phyloP scores from a whole-genome alignment of 2,113 vertebrate species.

The Xyliphius kryptos region DNA sequence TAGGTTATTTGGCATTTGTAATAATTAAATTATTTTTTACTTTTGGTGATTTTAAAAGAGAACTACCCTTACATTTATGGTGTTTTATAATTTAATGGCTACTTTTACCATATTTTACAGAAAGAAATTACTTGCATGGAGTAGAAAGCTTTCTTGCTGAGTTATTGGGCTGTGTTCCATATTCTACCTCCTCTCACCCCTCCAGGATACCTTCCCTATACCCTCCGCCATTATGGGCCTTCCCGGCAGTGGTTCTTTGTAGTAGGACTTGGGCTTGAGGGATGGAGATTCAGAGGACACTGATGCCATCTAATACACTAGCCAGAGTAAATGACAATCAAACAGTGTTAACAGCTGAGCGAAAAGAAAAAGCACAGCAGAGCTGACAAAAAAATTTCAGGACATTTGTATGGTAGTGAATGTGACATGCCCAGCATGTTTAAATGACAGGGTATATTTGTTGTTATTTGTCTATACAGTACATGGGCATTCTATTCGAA shows the following conservation, averaged over 20 bases:
- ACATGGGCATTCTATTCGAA: too few species aligned
- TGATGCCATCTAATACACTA: conserved; percentile 45
- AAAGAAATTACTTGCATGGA: not conserved
- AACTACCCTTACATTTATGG: too few species aligned
- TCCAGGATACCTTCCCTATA: conserved; percentile 28
- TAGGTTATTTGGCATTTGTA: too few species aligned
- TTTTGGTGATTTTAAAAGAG: too few species aligned
- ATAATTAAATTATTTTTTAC: too few species aligned
- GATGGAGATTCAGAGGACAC: conserved; percentile 23
- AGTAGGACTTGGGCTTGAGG: conserved; percentile 16
- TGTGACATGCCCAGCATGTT: too few species aligned
- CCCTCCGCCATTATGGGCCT: not conserved
- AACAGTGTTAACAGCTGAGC: conserved; percentile 42
- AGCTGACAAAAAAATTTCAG: conserved; percentile 5
- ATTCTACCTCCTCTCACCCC: conserved; percentile 4
- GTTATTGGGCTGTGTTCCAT: conserved; percentile 11
- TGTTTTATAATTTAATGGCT: too few species aligned
- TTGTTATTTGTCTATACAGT: too few species aligned
- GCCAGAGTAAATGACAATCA: conserved; percentile 37
- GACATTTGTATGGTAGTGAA: too few species aligned
- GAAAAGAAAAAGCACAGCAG: conserved; percentile 23
- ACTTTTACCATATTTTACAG: too few species aligned
- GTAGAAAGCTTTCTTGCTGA: conserved; percentile 2
- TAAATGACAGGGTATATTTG: too few species aligned
- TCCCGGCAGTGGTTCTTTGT: conserved; percentile 38